Evolutionary conservation across 2,113 vertebrate species (phyloP).

Genomic region (Colaptes auratus): DNA sequence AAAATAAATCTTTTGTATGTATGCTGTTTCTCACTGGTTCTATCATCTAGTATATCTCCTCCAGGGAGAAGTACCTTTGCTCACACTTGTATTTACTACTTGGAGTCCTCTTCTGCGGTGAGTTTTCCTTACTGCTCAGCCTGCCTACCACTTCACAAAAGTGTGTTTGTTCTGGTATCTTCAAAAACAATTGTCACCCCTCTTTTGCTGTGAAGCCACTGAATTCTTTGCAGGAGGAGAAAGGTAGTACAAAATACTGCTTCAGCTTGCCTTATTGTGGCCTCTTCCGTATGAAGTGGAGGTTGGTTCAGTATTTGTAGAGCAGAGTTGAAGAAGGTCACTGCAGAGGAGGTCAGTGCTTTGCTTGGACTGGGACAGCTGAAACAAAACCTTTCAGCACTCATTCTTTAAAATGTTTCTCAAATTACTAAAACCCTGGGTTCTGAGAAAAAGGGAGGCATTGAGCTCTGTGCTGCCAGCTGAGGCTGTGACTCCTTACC

Average conservation of each 20-base stretch:
- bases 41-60: neutral
- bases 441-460: neutral
- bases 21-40: neutral
- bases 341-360: neutral
- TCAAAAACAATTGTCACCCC: accelerated
- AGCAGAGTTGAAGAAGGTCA: neutral
- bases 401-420: neutral
- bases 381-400: too few species aligned
- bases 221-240: neutral
- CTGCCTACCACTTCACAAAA: neutral
- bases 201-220: neutral
- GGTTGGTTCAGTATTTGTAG: neutral
- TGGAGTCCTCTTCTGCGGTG: too few species aligned
- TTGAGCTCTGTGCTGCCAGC: neutral
- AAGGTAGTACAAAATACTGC: neutral
- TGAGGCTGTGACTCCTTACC: neutral
- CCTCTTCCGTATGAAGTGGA: neutral
- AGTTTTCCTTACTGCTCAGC: neutral
- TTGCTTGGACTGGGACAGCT: neutral
- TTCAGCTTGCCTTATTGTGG: neutral
- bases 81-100: neutral
- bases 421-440: neutral
- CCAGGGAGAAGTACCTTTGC: neutral
- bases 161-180: neutral
- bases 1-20: slow-evolving; percentile 21